phyloP scores from a whole-genome alignment of 2,888 invertebrate species.

The Agrochola macilenta region DNA sequence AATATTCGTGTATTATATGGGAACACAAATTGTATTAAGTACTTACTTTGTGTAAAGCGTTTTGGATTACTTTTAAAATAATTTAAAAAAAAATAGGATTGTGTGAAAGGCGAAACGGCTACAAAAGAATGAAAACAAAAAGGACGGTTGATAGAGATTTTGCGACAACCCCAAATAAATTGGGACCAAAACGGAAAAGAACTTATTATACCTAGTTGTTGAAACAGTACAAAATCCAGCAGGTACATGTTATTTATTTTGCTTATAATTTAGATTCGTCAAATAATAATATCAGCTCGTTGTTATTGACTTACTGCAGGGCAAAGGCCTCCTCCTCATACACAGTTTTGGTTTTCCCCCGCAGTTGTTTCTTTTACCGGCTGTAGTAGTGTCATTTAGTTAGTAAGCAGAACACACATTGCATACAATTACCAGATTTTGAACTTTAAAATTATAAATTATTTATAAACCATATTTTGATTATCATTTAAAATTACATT shows the following conservation, averaged over 20 bases:
- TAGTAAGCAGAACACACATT: neutral
- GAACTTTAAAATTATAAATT: neutral
- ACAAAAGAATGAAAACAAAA: neutral
- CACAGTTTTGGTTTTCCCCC: neutral
- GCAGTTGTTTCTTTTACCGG: neutral
- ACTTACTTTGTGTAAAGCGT: conserved; percentile 33
- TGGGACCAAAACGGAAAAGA: neutral
- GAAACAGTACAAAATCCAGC: neutral
- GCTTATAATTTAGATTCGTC: neutral
- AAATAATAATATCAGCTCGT: neutral
- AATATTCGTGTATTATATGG: conserved; percentile 14
- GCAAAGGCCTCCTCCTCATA: neutral
- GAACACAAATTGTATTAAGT: conserved; percentile 41
- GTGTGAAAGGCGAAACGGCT: neutral
- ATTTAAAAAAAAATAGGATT: neutral
- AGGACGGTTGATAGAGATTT: neutral
- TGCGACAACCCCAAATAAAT: neutral
- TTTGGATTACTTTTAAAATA: conserved; percentile 1
- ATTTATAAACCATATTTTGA: neutral
- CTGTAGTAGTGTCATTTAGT: neutral
- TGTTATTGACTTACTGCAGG: neutral
- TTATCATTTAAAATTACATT: neutral
- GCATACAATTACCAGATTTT: neutral
- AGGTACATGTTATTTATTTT: neutral
- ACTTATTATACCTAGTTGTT: neutral